Base-by-base conservation (phyloP, 2,888 invertebrate species). In the Tetropium fuscum region DNA sequence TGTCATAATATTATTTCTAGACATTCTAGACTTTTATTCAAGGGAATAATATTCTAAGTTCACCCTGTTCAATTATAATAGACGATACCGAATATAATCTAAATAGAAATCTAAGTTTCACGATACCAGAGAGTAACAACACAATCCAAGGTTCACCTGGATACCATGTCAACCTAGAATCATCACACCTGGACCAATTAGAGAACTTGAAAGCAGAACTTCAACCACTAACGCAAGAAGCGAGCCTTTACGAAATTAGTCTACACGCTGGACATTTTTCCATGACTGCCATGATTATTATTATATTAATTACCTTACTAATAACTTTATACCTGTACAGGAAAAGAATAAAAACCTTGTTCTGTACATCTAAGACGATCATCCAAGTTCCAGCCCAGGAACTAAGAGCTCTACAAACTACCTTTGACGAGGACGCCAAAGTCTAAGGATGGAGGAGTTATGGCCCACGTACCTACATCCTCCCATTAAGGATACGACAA, bases 361-460 rank as follows among this genome's bases (percentile, higher is more conserved):
- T 43, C 22, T 20, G 43, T 19, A 25, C 43, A 13, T 10, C 43
- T 11, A 43, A 43, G 11, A 43, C 43, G 20, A 22, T 43, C n/a
- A 11, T 43, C 20, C 43, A 43, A 20, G 40, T 40, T 40, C 25
- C 25, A 10, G 20, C 25, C 25, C 43, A 43, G 13, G 25, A 43
- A 4, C 13, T 43, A 6, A 43, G 11, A 11, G 13, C 7, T 6
- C 11, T 20, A 6, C 43, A 25, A 13, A 10, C 15, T 25, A 43
- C 43, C 11, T 11, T 43, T 22, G 43, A 43, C 43, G 43, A 43
- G 40, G 43, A 43, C 43, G 43, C 22, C 25, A 43, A 43, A 11
- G 11, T 43, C 43, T 43, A 43, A 16, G 36, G 36, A 36, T 36
- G 36, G 36, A 36, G 36, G 36, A 36, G 36, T 36, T 36, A 36